These are phyloP conservation scores for Lateolabrax maculatus DNA, from an alignment of 2,797 vertebrate genomes.

Conservation along the genomic window DNA sequence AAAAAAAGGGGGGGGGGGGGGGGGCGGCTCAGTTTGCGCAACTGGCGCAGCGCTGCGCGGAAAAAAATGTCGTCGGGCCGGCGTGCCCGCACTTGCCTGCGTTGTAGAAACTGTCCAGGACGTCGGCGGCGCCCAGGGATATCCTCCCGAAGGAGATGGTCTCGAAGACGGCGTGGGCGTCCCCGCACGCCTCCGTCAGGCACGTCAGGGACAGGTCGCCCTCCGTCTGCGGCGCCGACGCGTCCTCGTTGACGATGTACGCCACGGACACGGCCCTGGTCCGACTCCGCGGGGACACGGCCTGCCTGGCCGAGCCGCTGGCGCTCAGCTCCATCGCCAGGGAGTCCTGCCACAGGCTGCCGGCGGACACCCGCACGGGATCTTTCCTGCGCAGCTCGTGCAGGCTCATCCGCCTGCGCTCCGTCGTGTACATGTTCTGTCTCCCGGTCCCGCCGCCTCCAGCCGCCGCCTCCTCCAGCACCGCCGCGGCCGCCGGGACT, in stretches of 20 bases:
- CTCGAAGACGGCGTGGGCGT: constrained; percentile 80
- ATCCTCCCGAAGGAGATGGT: constrained; percentile 85
- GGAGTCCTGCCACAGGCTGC: constrained; percentile 91
- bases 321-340: constrained; percentile 79
- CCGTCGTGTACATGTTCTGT: constrained; percentile 84
- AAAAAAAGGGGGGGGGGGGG: too few relatives aligned
- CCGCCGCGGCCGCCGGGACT: not conserved
- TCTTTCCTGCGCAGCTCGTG: constrained; percentile 78
- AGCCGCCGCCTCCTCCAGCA: too few relatives aligned
- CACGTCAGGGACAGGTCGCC: constrained; percentile 86
- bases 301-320: constrained; percentile 63
- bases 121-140: constrained; percentile 84
- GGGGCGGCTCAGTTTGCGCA: constrained; percentile 21
- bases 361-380: constrained; percentile 81
- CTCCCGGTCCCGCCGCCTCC: too few relatives aligned
- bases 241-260: constrained; percentile 84
- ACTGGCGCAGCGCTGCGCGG: not conserved
- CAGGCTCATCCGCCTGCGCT: constrained; percentile 87
- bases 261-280: constrained; percentile 85
- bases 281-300: constrained; percentile 76
- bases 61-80: not conserved
- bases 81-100: constrained; percentile 89
- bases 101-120: constrained; percentile 92
- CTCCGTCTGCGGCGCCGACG: constrained; percentile 74
- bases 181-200: constrained; percentile 88